Base-by-base conservation (phyloP, 2,888 invertebrate genomes). In the Sycophila texana region DNA sequence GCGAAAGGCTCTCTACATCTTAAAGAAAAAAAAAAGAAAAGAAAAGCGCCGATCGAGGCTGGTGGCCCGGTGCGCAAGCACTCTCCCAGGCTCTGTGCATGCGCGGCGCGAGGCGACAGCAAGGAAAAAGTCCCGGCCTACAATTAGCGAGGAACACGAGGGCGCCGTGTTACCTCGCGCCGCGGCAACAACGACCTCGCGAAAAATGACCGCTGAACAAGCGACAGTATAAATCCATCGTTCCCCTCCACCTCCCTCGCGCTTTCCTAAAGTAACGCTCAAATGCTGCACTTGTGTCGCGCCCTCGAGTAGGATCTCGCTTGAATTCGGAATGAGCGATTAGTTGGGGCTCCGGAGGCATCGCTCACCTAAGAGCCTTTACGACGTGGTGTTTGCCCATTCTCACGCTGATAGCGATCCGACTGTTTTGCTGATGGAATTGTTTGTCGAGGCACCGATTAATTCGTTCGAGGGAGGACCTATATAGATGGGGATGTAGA, bases 211-310 rank as follows among this genome's bases (percentile, higher is more conserved):
- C 63, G 57, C 30, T 71, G 63, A 66, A 71, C 76, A 70, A 77
- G 70, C 65, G 71, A 71, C 76, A 55, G 68, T 71, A 65, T 77
- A 77, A 77, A 71, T 77, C 63, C 77, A 58, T 77, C 77, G 57
- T 20, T 61, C 7, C 39, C 26, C 58, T 67, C 51, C 4, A 66
- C 60, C 20, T 16, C 49, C 51, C 60, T 14, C 14, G 20, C 30
- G 57, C 53, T 67, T 74, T 74, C 57, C 72, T 14, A 72, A 72
- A 72, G 58, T 5, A 39, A 53, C 39, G 58, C 70, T 18, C 5
- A 63, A 74, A 74, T 22, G 65, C 65, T 18, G 49, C 18, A 51
- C 30, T 4, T 55, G 14, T 22, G 57, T 57, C 53, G 67, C 26
- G n/a, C 22, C 67, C 10, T 5, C 39, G 10, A 39, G n/a, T 16